Base-by-base conservation (phyloP, 1,140 invertebrate species). In the Asobara japonica region DNA sequence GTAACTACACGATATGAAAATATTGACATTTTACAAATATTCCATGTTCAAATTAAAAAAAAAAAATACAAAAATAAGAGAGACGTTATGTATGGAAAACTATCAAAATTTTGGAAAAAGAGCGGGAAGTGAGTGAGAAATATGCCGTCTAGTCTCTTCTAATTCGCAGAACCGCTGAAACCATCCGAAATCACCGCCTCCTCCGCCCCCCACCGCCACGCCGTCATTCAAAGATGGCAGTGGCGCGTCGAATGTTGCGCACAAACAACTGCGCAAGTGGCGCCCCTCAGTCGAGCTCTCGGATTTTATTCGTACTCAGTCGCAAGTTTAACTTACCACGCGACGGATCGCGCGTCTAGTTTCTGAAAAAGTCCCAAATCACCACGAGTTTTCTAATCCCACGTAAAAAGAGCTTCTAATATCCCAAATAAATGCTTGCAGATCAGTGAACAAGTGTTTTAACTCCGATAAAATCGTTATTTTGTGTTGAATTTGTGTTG, bases 301-400 rank as follows among this genome's bases (percentile, higher is more conserved):
- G 18, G 66, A 45, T 16, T 29, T 61, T n/a, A n/a, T n/a, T n/a
- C n/a, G n/a, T 33, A 6, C 11, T 38, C 82, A 85, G 84, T 85
- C 82, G 79, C 78, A 81, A 71, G 71, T 78, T 75, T 75, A 83
- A 79, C 81, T 83, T 82, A 82, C 77, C 79, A 78, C 76, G 80
- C 78, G 78, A 48, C 76, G 77, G 78, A 10, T 70, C 62, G 60
- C 51, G 48, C 65, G 45, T 74, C 22, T 65, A 41, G 16, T 51
- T 18, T 51, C 18, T 1, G n/a, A 4, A 13, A 4, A 38, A 38
- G n/a, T 2, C n/a, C 45, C 45, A 18, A 51, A 18, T 51, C n/a
- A 11, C 31, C 31, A 36, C 31, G 31, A 36, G 31, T 36, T 6
- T 36, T 36, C 11, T 36, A 11, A n/a, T n/a, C n/a, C n/a, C n/a